phyloP scores from a whole-genome alignment of 2,888 invertebrate species.

The Physocephala rufipes region DNA sequence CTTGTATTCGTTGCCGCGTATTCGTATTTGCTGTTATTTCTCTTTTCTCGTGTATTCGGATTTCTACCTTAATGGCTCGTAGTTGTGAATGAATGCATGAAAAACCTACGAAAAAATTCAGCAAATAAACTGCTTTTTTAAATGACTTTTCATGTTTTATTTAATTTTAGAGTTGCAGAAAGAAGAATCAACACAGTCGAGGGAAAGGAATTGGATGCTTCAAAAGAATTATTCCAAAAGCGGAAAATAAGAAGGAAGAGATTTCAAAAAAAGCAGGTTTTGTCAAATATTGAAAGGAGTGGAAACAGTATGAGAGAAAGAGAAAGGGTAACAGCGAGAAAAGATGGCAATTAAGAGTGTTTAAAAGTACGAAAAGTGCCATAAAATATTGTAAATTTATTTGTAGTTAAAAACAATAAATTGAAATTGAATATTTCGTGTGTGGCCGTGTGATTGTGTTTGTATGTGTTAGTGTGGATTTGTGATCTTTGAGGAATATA shows the following conservation, averaged over 20 bases:
- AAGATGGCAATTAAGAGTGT: neutral
- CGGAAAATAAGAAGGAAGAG: too few relatives aligned
- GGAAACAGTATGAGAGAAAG: neutral
- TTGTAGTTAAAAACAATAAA: conserved; percentile 28
- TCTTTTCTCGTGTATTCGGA: neutral
- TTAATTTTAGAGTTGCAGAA: conserved; percentile 5
- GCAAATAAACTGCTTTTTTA: neutral
- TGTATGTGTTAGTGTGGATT: conserved; percentile 9
- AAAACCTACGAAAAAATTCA: conserved; percentile 11
- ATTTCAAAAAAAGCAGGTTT: too few relatives aligned
- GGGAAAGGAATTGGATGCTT: neutral
- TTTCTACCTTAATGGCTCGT: neutral
- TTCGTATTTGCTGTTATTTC: neutral
- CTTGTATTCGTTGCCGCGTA: too few relatives aligned
- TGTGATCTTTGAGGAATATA: neutral
- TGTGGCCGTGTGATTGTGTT: neutral
- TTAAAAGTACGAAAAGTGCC: conserved; percentile 1
- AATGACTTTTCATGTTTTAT: conserved; percentile 2
- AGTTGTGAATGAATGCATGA: conserved; percentile 17
- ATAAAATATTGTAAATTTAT: conserved; percentile 27
- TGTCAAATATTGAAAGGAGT: neutral
- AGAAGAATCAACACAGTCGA: neutral
- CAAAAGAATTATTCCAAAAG: neutral
- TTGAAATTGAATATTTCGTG: conserved; percentile 18
- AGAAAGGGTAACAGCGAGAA: neutral